phyloP scores from a whole-genome alignment of 2,113 vertebrate species.

The Furnarius figulus region DNA sequence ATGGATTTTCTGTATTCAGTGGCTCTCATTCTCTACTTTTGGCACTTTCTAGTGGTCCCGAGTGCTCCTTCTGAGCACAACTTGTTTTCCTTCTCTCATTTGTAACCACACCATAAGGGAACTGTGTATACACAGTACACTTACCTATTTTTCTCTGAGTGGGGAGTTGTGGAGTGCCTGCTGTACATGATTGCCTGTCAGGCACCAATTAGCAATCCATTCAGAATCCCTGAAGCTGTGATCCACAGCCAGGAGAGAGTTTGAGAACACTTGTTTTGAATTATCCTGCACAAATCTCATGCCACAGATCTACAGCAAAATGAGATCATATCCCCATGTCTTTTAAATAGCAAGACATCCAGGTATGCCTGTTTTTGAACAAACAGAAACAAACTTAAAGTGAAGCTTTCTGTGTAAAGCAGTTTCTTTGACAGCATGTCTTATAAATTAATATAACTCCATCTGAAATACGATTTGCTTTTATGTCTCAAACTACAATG shows the following conservation, averaged over 20 bases:
- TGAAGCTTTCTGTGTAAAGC: not conserved
- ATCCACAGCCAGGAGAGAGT: constrained; percentile 38
- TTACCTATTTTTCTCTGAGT: constrained; percentile 44
- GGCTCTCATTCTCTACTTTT: not conserved
- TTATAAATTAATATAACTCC: constrained; percentile 24
- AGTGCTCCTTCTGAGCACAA: constrained; percentile 12
- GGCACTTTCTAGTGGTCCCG: constrained; percentile 33
- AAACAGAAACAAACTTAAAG: not conserved
- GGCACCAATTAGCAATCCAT: constrained; percentile 60
- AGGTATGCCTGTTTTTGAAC: constrained; percentile 11
- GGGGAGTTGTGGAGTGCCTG: constrained; percentile 34
- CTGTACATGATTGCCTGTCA: constrained; percentile 38
- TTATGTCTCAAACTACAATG: not conserved
- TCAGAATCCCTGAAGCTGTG: constrained; percentile 45
- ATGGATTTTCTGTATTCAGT: not conserved
- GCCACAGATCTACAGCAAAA: not conserved
- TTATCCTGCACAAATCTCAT: constrained; percentile 29
- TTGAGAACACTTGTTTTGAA: constrained; percentile 55
- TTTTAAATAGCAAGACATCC: constrained; percentile 2
- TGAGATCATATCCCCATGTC: not conserved
- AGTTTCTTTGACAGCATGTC: not conserved
- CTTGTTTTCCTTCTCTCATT: constrained; percentile 23
- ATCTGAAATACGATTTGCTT: not conserved
- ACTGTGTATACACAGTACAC: not conserved
- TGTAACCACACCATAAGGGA: not conserved